phyloP scores from a whole-genome alignment of 2,888 invertebrate species.

The Meteorus colon region DNA sequence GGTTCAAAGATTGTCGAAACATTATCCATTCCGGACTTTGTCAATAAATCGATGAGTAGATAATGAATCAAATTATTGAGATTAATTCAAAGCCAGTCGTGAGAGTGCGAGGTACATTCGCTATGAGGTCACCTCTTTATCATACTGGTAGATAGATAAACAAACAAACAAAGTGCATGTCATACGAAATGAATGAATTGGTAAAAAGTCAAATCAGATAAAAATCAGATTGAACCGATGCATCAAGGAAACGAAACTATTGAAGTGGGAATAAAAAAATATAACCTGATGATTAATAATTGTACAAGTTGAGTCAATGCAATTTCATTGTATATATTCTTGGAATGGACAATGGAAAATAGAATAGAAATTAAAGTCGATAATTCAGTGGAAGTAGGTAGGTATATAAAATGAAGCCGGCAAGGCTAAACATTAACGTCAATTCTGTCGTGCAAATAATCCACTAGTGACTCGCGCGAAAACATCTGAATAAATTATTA shows the following conservation, averaged over 20 bases:
- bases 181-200: conserved; percentile 21
- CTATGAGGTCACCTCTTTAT: no score
- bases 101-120: no score
- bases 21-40: no score
- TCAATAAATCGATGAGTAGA: no score
- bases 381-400: conserved; percentile 5
- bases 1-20: no score
- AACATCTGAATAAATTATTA: conserved; percentile 73
- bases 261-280: conserved; percentile 7
- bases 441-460: conserved; percentile 23
- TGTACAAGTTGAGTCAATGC: neutral
- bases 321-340: conserved; percentile 14
- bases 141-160: conserved; percentile 1
- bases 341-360: neutral
- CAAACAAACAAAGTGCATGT: conserved; percentile 37
- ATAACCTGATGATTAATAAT: conserved; percentile 3
- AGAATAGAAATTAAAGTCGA: conserved; percentile 3
- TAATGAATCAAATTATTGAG: no score
- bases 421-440: conserved; percentile 10
- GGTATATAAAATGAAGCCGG: neutral
- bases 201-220: conserved; percentile 23
- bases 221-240: conserved; percentile 12
- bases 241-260: neutral
- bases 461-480: conserved; percentile 55
- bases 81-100: no score